Evolutionary conservation across 1,140 invertebrate species (phyloP).

Genomic region (Ips typographus): DNA sequence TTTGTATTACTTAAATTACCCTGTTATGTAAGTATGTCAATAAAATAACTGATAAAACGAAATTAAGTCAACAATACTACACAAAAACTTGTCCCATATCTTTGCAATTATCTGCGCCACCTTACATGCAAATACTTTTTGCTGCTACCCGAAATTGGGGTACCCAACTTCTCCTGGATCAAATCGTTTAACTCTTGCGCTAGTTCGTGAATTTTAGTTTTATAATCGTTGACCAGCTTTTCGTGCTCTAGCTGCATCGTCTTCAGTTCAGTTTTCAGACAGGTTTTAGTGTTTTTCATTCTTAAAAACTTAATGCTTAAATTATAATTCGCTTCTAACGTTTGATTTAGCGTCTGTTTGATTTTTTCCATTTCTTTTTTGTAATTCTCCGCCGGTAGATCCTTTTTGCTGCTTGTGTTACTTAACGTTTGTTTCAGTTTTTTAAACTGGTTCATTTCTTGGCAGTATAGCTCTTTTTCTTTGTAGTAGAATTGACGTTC

Average conservation of each 20-base stretch:
- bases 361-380: slow-evolving; percentile 44
- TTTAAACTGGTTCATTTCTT: slow-evolving; percentile 49
- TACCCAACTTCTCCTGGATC: slow-evolving; percentile 42
- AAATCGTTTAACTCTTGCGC: slow-evolving; percentile 41
- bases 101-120: background rate
- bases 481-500: slow-evolving; percentile 49
- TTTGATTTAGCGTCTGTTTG: slow-evolving; percentile 47
- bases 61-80: no score
- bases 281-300: slow-evolving; percentile 51
- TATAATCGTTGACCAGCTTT: slow-evolving; percentile 42
- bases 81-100: background rate
- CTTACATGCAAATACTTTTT: slow-evolving; percentile 51
- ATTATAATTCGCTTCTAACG: slow-evolving; percentile 52
- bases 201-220: slow-evolving; percentile 41
- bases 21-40: no score
- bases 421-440: slow-evolving; percentile 44
- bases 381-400: slow-evolving; percentile 26
- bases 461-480: slow-evolving; percentile 49
- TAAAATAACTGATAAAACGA: no score
- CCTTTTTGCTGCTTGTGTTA: slow-evolving; percentile 24
- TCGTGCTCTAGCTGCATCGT: slow-evolving; percentile 42
- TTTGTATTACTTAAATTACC: no score
- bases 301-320: slow-evolving; percentile 51
- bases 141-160: slow-evolving; percentile 46
- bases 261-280: slow-evolving; percentile 42